Evolutionary conservation across 1,140 invertebrate species (phyloP).

Genomic region (Conopomorpha cramerella): DNA sequence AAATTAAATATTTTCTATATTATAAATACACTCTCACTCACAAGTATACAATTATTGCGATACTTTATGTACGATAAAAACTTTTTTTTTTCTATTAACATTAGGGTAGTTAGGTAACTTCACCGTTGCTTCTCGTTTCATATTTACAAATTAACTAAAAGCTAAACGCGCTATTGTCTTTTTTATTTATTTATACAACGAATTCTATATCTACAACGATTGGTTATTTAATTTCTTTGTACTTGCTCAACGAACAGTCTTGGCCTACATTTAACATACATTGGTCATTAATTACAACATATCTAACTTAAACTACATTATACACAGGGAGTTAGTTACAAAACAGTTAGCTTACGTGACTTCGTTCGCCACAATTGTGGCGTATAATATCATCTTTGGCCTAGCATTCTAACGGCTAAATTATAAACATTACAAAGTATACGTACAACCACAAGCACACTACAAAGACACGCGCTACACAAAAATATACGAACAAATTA

Average conservation of each 20-base stretch:
- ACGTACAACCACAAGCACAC: too few species aligned
- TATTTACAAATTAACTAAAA: too few species aligned
- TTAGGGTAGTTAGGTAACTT: conserved; percentile 37
- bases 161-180: too few species aligned
- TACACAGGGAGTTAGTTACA: not conserved
- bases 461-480: too few species aligned
- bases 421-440: not conserved
- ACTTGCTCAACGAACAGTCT: conserved; percentile 48
- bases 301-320: conserved; percentile 6
- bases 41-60: not conserved
- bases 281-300: conserved; percentile 4
- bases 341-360: too few species aligned
- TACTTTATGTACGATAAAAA: not conserved
- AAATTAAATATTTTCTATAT: conserved; percentile 20
- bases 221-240: conserved; percentile 21
- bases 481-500: too few species aligned
- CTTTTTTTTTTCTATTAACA: not conserved
- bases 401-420: not conserved
- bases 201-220: conserved; percentile 3
- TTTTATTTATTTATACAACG: conserved; percentile 7
- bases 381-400: not conserved
- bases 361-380: not conserved
- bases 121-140: conserved; percentile 24
- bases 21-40: conserved; percentile 34
- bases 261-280: conserved; percentile 23